Evolutionary conservation across 2,888 invertebrate genomes (phyloP).

Genomic region (Tenthredo livida): DNA sequence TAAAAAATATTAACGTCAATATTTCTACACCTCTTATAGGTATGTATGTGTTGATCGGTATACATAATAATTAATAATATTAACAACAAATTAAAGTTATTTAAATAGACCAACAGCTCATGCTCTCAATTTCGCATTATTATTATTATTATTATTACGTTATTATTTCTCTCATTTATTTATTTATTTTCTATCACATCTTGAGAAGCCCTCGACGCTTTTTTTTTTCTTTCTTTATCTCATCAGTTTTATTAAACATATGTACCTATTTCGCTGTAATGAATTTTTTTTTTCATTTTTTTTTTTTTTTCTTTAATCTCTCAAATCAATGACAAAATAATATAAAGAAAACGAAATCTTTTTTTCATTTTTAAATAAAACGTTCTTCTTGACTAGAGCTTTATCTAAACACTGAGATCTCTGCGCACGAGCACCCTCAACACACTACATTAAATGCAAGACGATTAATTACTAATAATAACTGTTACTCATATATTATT

Average conservation of each 20-base stretch:
- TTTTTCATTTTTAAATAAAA: slow-evolving; percentile 10
- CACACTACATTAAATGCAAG: slow-evolving; percentile 68
- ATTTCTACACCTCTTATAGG: not conserved
- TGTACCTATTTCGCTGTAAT: slow-evolving; percentile 6
- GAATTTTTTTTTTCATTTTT: not conserved
- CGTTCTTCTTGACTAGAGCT: slow-evolving; percentile 65
- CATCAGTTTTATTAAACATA: not conserved
- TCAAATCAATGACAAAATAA: not conserved
- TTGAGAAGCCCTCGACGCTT: slow-evolving; percentile 10
- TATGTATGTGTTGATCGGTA: slow-evolving; percentile 29
- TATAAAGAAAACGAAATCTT: not conserved
- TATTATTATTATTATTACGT: not conserved
- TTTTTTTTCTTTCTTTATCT: not conserved
- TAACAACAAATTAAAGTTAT: not conserved
- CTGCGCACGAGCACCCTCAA: slow-evolving; percentile 67
- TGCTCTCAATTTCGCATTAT: slow-evolving; percentile 23
- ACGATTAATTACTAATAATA: slow-evolving; percentile 67
- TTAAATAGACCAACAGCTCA: slow-evolving; percentile 26
- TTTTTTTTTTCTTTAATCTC: too few relatives aligned
- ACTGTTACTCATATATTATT: slow-evolving; percentile 67
- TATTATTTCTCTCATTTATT: not conserved
- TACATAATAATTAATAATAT: slow-evolving; percentile 14
- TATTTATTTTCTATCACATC: slow-evolving; percentile 7
- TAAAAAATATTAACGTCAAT: not conserved
- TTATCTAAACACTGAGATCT: slow-evolving; percentile 67